Percentiles rank a stretch among this genome's conserved stretches.
phyloP scores from a whole-genome alignment of 1,140 invertebrate species.

The Drosophila pachea region DNA sequence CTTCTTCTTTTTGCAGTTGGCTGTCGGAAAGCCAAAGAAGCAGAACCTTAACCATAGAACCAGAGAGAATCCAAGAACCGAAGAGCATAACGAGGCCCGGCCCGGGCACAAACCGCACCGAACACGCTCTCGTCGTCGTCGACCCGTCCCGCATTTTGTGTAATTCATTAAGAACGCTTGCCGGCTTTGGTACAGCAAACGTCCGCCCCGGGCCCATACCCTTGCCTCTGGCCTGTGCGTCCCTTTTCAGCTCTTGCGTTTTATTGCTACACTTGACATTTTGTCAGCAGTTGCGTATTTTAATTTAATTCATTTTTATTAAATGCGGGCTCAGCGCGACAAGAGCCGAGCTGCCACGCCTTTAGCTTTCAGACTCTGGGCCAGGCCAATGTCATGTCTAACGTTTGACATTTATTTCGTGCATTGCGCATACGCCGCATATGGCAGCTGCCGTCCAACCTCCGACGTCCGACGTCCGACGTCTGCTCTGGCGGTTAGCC shows the following conservation, averaged over 20 bases:
- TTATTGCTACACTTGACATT: constrained; percentile 77
- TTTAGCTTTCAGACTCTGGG: neutral
- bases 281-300: constrained; percentile 73
- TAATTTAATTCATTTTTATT: constrained; percentile 76
- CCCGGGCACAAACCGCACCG: neutral
- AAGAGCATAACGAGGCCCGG: constrained; percentile 13
- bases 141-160: constrained; percentile 65
- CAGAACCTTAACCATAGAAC: constrained; percentile 9
- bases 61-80: neutral
- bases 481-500: constrained; percentile 64
- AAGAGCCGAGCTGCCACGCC: neutral
- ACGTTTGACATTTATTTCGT: constrained; percentile 71
- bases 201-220: constrained; percentile 2
- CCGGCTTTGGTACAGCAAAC: constrained; percentile 41
- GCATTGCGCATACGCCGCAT: constrained; percentile 71
- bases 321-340: constrained; percentile 58
- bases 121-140: neutral
- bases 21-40: constrained; percentile 24
- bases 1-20: constrained; percentile 7
- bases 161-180: constrained; percentile 68
- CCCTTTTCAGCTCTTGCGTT: constrained; percentile 47
- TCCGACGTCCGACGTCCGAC: too few species aligned
- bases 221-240: neutral
- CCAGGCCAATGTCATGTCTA: constrained; percentile 44
- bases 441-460: constrained; percentile 46